Evolutionary conservation across 2,797 vertebrate genomes (phyloP), one percentile per base, ranked within the genome.

Genomic region (Nannoperca australis): DNA sequence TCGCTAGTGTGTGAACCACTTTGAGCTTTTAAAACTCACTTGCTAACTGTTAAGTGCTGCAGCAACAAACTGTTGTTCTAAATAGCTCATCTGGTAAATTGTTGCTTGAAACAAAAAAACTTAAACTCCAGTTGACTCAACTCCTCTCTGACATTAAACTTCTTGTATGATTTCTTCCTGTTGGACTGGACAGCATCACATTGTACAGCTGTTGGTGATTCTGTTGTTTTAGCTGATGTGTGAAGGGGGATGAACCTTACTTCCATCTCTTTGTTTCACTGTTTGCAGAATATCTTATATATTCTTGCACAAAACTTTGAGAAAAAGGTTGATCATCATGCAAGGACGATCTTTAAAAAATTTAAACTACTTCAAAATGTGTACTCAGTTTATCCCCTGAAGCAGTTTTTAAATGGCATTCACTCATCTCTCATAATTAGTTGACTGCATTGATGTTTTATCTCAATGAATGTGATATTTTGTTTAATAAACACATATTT

Each of bases 161-260:
- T 58, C 30, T 67, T 27, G 0, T 9, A 2, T 71, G 58, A 81
- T 81, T 83, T 78, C 67, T 63, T 53, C 59, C 59, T 30, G 64
- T 50, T 81, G 63, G 75, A 34, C 7, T 34, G 34, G 34, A 56
- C 69, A 76, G 72, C 69, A 40, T 65, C n/a, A 0, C 54, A 22
- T 34, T 54, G 5, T n/a, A 61, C 34, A 34, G 34, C 6, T 34
- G 34, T 34, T 34, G 6, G 7, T 34, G 34, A 34, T 34, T 6
- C 7, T 34, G 34, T 8, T n/a, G 32, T 68, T 74, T 32, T 22
- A 30, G 17, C 10, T 58, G 73, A 74, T 50, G 54, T 51, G 18
- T 27, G 4, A 50, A 54, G 14, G 14, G 22, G 32, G 7, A 64
- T n/a, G 40, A 70, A 14, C 20, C 14, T 15, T 53, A 3, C 40